Evolutionary conservation across 2,113 vertebrate species (phyloP), one percentile per base, ranked within the genome.

Genomic region (Plotosus lineatus): DNA sequence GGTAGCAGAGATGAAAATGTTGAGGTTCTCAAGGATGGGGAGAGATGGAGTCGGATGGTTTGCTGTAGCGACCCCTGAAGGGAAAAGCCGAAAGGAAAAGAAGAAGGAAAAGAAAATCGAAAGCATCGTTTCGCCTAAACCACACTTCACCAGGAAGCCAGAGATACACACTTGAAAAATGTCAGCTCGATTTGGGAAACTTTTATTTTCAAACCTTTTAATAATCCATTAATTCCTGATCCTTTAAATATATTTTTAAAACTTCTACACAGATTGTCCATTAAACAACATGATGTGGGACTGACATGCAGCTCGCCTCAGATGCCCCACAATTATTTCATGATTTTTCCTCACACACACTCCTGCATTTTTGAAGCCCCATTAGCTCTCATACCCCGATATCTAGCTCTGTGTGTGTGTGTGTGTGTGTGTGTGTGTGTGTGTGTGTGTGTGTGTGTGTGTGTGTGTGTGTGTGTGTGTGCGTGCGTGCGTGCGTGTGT

Each of bases 341-440:
- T 87, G 85, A 89, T 87, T 88, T 89, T 85, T 83, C 82, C 87
- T n/a, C n/a, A n/a, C 88, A 85, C 86, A 85, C 88, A 68, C 61
- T 36, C 84, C 85, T 80, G 86, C 87, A 88, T 90, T 91, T 89
- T 89, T 86, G 87, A 84, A 90, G 92, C 90, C 90, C 90, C 91
- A 91, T 92, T 92, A 91, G 89, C 84, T 88, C 83, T 84, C 50
- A 53, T 23, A 58, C 65, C 51, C 26, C 10, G 21, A 17, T 77
- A 4, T 56, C 40, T 50, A 31, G 48, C 9, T 79, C 79, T 87
- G 85, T 79, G 78, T 86, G 76, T 77, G 83, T 26, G 78, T 83
- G 85, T 75, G 82, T 60, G 85, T 80, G 78, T 87, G 78, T 77
- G 84, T n/a, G 78, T 83, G 85, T 75, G 83, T 60, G 79, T 84